phyloP scores from a whole-genome alignment of 1,140 invertebrate genomes.

The Chironomus striatipennis region DNA sequence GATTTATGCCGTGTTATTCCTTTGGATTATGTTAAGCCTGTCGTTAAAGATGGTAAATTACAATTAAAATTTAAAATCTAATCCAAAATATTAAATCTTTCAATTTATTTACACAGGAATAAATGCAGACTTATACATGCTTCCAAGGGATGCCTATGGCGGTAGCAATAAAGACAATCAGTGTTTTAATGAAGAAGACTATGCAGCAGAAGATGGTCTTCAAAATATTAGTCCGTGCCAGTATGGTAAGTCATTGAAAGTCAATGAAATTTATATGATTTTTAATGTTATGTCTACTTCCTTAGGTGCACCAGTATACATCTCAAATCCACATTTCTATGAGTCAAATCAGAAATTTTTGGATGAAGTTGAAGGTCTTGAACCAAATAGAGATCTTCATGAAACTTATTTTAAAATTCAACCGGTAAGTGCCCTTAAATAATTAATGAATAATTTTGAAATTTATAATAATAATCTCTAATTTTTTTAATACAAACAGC shows the following conservation, averaged over 20 bases:
- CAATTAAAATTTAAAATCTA: neutral
- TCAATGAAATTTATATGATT: slow-evolving; percentile 22
- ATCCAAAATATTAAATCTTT: neutral
- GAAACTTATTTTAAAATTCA: slow-evolving; percentile 77
- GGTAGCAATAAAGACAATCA: slow-evolving; percentile 63
- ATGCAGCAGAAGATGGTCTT: slow-evolving; percentile 62
- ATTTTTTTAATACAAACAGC: slow-evolving; percentile 48
- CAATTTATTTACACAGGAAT: slow-evolving; percentile 46
- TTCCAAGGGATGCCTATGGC: slow-evolving; percentile 60
- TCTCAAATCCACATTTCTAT: slow-evolving; percentile 84
- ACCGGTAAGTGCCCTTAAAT: slow-evolving; percentile 52
- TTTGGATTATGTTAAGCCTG: slow-evolving; percentile 56
- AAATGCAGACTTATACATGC: slow-evolving; percentile 59
- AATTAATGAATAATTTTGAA: neutral
- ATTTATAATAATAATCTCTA: neutral
- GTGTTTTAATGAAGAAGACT: slow-evolving; percentile 66
- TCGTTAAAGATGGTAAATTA: slow-evolving; percentile 53
- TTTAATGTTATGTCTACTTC: slow-evolving; percentile 18
- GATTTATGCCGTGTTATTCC: slow-evolving; percentile 74
- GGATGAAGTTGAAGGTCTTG: slow-evolving; percentile 62
- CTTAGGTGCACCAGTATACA: slow-evolving; percentile 71
- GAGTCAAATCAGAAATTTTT: slow-evolving; percentile 66
- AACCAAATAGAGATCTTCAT: slow-evolving; percentile 60
- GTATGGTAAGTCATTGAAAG: slow-evolving; percentile 50
- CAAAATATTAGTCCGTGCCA: slow-evolving; percentile 82